Conservation (phyloP, 64 coral and sea anemone genomes). For the Cladopsammia gracilis region DNA sequence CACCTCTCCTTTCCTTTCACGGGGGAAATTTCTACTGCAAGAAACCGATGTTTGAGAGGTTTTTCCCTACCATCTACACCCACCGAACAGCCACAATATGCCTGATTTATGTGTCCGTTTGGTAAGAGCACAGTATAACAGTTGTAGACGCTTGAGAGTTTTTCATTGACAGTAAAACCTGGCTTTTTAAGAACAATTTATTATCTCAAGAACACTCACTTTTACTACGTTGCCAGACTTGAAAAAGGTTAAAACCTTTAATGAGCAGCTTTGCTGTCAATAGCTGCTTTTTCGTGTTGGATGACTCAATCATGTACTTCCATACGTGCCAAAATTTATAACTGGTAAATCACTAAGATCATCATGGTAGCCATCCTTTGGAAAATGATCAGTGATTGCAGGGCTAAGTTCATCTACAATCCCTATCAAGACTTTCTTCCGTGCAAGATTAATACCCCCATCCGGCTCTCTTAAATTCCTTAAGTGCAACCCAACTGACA, state of each 20-base stretch:
- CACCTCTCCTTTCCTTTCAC: no score
- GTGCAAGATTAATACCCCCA: conserved; percentile 51
- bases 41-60: conserved; percentile 60
- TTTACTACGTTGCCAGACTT: conserved; percentile 37
- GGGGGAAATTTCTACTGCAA: conserved; percentile 59
- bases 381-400: conserved; percentile 49
- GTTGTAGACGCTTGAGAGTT: conserved; percentile 17
- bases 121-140: conserved; percentile 27
- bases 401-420: conserved; percentile 42
- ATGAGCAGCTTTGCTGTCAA: conserved; percentile 21
- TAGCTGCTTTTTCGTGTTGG: conserved; percentile 16
- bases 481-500: conserved; percentile 48
- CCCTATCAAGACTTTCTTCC: conserved; percentile 53
- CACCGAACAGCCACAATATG: conserved; percentile 34
- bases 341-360: conserved; percentile 50
- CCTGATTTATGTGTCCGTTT: conserved; percentile 2
- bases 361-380: conserved; percentile 41
- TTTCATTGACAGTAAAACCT: conserved; percentile 42
- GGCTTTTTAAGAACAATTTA: conserved; percentile 38
- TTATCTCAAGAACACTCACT: no score
- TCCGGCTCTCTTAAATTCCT: conserved; percentile 60
- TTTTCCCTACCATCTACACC: conserved; percentile 32
- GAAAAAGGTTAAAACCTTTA: conserved; percentile 45
- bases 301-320: no score
- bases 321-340: conserved; percentile 21